Evolutionary conservation across 2,113 vertebrate genomes (phyloP), one percentile per base, ranked within the genome.

Genomic region (Hyperoodon ampullatus): DNA sequence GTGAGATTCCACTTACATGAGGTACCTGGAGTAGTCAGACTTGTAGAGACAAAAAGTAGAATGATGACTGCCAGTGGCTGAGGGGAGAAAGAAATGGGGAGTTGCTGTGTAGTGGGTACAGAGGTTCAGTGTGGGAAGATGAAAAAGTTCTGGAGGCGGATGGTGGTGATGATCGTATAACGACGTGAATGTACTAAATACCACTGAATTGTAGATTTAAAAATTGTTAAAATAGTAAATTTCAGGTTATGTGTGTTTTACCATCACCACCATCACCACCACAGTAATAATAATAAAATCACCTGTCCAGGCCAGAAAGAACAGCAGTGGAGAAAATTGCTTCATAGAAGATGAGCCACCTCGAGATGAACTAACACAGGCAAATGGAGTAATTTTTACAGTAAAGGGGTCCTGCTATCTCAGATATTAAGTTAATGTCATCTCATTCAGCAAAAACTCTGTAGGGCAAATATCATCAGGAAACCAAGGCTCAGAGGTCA

Each of bases 371-470:
- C 28, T 19, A 11, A 42, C 4, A 13, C 21, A 61, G 39, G 42
- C 55, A 86, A 66, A 8, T 2, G 4, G n/a, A 58, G 47, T 9
- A n/a, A 7, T 18, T 85, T 80, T 89, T 70, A 19, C 13, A 28
- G 14, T 28, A 44, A 50, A 87, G 94, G 18, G 10, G 28, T 65
- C 50, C 68, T 87, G 24, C 63, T 90, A 18, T 78, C 58, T 90
- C 24, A 16, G 30, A 66, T 47, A 24, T 70, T 39, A 63, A 28
- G 39, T 30, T 89, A 70, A 89, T 26, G 33, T 44, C 75, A 28
- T 30, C 50, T 83, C 47, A 19, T 66, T 90, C 58, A 93, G 80
- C 60, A 93, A 82, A 93, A 93, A 66, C 58, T 85, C 77, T 58
- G 55, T 24, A 83, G 33, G 75, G 15, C 47, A 84, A 96, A 74